phyloP scores from a whole-genome alignment of 2,888 invertebrate species.

The Notodonta dromedarius region DNA sequence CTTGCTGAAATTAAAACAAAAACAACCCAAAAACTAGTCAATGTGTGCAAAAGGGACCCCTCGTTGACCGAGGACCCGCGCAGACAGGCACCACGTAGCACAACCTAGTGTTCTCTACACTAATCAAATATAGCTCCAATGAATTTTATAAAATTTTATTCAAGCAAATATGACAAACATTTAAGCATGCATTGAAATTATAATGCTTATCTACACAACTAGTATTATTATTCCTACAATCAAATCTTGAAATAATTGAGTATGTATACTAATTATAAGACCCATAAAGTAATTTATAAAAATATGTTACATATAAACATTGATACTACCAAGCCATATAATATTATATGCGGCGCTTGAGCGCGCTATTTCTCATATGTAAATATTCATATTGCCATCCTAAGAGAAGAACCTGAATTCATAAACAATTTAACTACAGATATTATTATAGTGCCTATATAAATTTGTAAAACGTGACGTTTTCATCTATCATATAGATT shows the following conservation, averaged over 20 bases:
- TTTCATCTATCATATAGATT: constrained; percentile 58
- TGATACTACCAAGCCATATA: constrained; percentile 30
- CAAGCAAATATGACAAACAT: constrained; percentile 79
- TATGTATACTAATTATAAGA: constrained; percentile 40
- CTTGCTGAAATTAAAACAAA: constrained; percentile 68
- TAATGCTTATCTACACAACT: constrained; percentile 65
- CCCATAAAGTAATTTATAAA: constrained; percentile 45
- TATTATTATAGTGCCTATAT: constrained; percentile 39
- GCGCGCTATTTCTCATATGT: constrained; percentile 23
- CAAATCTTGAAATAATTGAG: constrained; percentile 38
- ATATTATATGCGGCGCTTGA: constrained; percentile 23
- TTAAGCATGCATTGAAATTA: constrained; percentile 69
- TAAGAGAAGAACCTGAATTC: constrained; percentile 35
- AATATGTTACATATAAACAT: constrained; percentile 62
- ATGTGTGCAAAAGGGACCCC: constrained; percentile 77
- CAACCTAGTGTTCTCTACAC: constrained; percentile 12
- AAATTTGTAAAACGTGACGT: constrained; percentile 46
- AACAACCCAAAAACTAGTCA: constrained; percentile 64
- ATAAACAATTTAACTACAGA: constrained; percentile 44
- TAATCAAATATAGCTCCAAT: constrained; percentile 52
- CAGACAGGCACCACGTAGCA: constrained; percentile 12
- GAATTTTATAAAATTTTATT: constrained; percentile 70
- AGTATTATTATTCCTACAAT: constrained; percentile 41
- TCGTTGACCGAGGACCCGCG: constrained; percentile 29
- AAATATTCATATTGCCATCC: constrained; percentile 44